Conservation (phyloP, 2,888 invertebrate species). For the Plebejus melissa region DNA sequence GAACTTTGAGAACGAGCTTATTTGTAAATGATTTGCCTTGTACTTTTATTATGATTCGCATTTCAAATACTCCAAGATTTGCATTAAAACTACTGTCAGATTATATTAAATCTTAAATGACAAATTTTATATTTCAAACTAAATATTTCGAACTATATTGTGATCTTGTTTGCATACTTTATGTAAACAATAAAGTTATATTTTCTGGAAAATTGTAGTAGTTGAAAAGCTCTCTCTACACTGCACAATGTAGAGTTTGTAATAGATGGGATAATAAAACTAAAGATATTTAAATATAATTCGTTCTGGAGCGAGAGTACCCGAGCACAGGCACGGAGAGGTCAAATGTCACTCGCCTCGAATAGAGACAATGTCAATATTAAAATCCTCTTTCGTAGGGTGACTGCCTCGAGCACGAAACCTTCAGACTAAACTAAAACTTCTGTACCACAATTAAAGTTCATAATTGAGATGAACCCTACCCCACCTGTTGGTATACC, state of each 20-base stretch:
- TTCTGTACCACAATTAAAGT: background rate
- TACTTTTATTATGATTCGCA: background rate
- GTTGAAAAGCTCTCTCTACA: background rate
- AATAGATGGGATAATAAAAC: conserved; percentile 14
- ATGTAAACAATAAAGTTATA: background rate
- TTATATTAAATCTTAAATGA: background rate
- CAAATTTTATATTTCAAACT: background rate
- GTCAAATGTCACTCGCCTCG: conserved; percentile 31
- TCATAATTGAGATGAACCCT: background rate
- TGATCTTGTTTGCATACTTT: background rate
- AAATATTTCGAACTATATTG: background rate
- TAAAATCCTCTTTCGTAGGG: background rate
- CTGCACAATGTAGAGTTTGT: background rate
- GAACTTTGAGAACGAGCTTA: background rate
- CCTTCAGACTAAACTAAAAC: background rate
- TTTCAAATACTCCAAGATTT: background rate
- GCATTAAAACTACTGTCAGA: background rate
- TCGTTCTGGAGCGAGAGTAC: background rate
- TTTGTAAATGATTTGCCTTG: background rate
- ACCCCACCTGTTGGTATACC: background rate
- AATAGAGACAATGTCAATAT: conserved; percentile 31
- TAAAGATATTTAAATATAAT: conserved; percentile 19
- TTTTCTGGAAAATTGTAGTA: background rate
- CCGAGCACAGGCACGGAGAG: conserved; percentile 22
- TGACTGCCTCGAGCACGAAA: background rate